Evolutionary conservation across 37 sponge, comb jelly and placozoan genomes (phyloP), one percentile per base, ranked within the genome.

Genomic region (Petrosia ficiformis): DNA sequence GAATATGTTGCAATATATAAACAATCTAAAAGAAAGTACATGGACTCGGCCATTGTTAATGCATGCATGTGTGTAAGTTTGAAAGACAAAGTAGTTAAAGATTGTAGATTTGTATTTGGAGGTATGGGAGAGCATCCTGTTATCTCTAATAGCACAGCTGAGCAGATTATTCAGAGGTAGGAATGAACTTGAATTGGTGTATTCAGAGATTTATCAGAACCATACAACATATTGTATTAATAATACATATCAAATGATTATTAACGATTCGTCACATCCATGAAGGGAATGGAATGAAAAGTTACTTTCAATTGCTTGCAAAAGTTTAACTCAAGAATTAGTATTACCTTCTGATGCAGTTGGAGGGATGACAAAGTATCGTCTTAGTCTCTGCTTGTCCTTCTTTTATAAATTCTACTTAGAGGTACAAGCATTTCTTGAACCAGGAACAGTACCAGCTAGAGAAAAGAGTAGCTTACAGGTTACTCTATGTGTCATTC

Each of bases 381-480:
- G 88, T 67, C 72, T 63, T 39, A 41, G 69, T 35, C 73, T 82
- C 16, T 39, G 77, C 8, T 35, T 65, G 42, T 79, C 80, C 40
- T 81, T 87, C 82, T 87, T 87, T 54, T 82, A 71, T 74, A 87
- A 87, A 69, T 87, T 87, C 67, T 87, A 68, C 63, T 54, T 77
- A 24, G 26, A 38, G 35, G 88, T 87, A 19, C 39, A 68, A 68
- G 34, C n/a, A n/a, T n/a, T n/a, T n/a, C n/a, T n/a, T n/a, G n/a
- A n/a, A n/a, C n/a, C n/a, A n/a, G n/a, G n/a, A n/a, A n/a, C n/a
- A n/a, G n/a, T n/a, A n/a, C n/a, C n/a, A n/a, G n/a, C n/a, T n/a
- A n/a, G n/a, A n/a, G n/a, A n/a, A n/a, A n/a, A n/a, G n/a, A n/a
- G n/a, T n/a, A n/a, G n/a, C n/a, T n/a, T n/a, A n/a, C n/a, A n/a